phyloP scores from a whole-genome alignment of 2,888 invertebrate species.

The Pterostichus madidus region DNA sequence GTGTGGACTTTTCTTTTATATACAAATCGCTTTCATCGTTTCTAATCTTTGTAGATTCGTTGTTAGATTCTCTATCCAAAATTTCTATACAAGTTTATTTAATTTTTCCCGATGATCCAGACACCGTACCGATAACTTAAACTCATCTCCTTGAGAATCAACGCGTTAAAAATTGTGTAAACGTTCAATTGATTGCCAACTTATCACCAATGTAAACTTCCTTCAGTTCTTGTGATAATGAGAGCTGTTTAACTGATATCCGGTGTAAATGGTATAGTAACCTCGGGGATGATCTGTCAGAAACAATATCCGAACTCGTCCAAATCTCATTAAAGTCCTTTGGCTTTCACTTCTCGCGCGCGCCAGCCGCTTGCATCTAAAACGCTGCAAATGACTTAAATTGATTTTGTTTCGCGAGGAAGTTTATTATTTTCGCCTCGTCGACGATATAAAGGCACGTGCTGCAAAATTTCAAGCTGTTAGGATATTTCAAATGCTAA shows the following conservation, averaged over 20 bases:
- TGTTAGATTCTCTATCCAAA: too few species aligned
- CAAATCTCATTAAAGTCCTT: constrained; percentile 10
- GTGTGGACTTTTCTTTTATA: too few species aligned
- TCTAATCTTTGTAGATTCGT: too few species aligned
- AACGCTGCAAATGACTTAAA: constrained; percentile 12
- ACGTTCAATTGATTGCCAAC: not conserved
- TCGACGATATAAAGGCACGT: not conserved
- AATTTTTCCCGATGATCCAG: too few species aligned
- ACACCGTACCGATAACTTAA: too few species aligned
- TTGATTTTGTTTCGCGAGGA: constrained; percentile 15
- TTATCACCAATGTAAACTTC: too few species aligned
- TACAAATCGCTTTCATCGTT: too few species aligned
- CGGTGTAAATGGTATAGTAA: too few species aligned
- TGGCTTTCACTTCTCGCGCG: constrained; percentile 1
- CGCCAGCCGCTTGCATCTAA: not conserved
- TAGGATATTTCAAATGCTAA: not conserved
- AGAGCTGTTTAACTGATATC: too few species aligned
- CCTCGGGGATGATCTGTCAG: not conserved
- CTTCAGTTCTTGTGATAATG: too few species aligned
- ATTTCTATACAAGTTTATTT: too few species aligned
- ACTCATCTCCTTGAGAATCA: too few species aligned
- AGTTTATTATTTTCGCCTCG: constrained; percentile 15
- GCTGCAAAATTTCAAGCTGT: not conserved
- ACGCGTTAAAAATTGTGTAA: not conserved
- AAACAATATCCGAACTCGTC: constrained; percentile 10